Evolutionary conservation across 2,113 vertebrate species (phyloP).

Genomic region (Mohoua ochrocephala): DNA sequence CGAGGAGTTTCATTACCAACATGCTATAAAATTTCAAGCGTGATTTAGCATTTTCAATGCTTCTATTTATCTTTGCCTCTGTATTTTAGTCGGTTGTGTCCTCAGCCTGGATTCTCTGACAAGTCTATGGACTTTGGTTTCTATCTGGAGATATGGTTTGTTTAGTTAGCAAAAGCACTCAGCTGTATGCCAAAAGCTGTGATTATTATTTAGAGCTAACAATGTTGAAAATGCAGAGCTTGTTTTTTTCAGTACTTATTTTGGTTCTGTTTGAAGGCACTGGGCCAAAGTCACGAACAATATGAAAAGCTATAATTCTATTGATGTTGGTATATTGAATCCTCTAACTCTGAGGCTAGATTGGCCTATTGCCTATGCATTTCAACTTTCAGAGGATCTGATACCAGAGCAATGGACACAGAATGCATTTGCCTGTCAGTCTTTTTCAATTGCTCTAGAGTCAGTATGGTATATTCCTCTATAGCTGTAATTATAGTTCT

Average conservation of each 20-base stretch:
- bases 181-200: background rate
- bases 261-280: slow-evolving; percentile 7
- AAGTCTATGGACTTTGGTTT: background rate
- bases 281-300: background rate
- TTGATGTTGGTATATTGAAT: background rate
- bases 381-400: slow-evolving; percentile 26
- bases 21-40: background rate
- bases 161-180: background rate
- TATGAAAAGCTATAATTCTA: background rate
- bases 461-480: slow-evolving; percentile 14
- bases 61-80: background rate
- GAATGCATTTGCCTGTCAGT: slow-evolving; percentile 33
- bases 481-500: slow-evolving; percentile 40
- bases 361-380: background rate
- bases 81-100: background rate
- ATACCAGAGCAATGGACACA: background rate
- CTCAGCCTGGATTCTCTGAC: background rate
- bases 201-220: background rate
- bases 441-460: slow-evolving; percentile 19
- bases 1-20: background rate
- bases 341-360: background rate
- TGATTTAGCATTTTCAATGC: background rate
- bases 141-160: background rate
- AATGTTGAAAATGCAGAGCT: background rate
- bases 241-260: background rate